These are phyloP conservation scores for Kryptolebias marmoratus DNA, from an alignment of 2,113 vertebrate species.

Conservation along the genomic window DNA sequence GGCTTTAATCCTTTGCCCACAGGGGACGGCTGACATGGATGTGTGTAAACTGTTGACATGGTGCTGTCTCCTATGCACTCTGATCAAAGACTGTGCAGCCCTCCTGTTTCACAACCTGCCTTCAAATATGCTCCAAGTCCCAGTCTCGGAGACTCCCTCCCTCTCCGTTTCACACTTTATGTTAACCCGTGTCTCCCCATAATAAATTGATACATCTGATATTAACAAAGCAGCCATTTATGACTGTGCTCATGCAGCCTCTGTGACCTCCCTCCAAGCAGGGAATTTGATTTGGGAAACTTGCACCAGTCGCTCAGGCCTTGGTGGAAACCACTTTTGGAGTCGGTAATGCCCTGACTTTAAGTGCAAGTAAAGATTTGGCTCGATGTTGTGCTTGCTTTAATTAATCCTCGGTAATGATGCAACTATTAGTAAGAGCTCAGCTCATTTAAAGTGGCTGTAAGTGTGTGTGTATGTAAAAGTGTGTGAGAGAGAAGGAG, in stretches of 20 bases:
- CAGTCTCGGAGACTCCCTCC: conserved; percentile 40
- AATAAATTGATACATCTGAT: conserved; percentile 34
- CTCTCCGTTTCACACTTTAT: conserved; percentile 42
- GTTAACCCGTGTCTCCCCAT: conserved; percentile 36
- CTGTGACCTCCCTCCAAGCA: conserved; percentile 39
- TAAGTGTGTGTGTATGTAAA: conserved; percentile 32
- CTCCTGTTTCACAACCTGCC: conserved; percentile 75
- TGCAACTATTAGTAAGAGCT: conserved; percentile 83
- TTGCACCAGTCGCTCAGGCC: conserved; percentile 7
- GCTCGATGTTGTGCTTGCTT: conserved; percentile 71
- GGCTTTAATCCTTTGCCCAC: conserved; percentile 78
- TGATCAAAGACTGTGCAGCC: conserved; percentile 76
- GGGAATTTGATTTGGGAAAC: conserved; percentile 38
- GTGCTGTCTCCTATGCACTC: conserved; percentile 77
- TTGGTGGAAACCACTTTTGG: conserved; percentile 26
- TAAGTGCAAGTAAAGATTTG: conserved; percentile 60
- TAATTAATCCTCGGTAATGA: conserved; percentile 85
- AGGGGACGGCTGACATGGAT: conserved; percentile 77
- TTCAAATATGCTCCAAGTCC: conserved; percentile 65
- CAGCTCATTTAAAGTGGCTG: conserved; percentile 67
- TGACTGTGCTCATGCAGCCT: conserved; percentile 24
- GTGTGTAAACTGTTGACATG: conserved; percentile 81
- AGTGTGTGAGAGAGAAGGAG: not conserved
- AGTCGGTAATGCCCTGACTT: conserved; percentile 29
- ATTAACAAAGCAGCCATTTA: conserved; percentile 47